Percentiles rank a stretch among this genome's conserved stretches.
Evolutionary conservation across 2,888 invertebrate genomes (phyloP).

Genomic region (Drosophila greeni): DNA sequence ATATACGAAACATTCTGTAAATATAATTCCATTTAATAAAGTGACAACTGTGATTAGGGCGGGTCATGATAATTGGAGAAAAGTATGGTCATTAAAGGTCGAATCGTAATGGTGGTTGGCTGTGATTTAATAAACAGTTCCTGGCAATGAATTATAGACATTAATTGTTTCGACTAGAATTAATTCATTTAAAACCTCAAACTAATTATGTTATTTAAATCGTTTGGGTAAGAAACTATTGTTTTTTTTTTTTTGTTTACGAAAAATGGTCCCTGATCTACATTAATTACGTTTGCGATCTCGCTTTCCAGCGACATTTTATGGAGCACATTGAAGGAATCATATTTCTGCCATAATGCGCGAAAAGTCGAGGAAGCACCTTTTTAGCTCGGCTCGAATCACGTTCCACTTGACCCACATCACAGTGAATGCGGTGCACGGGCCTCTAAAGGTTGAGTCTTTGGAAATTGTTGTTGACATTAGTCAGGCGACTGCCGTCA

Average conservation of each 20-base stretch:
- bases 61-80: background rate
- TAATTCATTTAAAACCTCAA: background rate
- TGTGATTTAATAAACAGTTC: background rate
- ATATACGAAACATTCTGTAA: background rate
- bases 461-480: constrained; percentile 35
- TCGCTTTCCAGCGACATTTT: background rate
- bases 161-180: background rate
- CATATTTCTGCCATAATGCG: constrained; percentile 18
- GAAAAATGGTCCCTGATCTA: constrained; percentile 5
- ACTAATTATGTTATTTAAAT: constrained; percentile 1
- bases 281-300: background rate
- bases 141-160: background rate
- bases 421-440: constrained; percentile 24
- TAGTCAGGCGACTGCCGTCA: constrained; percentile 24
- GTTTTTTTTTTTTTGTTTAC: background rate
- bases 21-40: background rate
- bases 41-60: background rate
- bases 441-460: constrained; percentile 30
- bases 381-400: constrained; percentile 32
- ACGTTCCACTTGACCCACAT: constrained; percentile 48
- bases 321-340: constrained; percentile 12
- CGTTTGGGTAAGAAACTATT: background rate
- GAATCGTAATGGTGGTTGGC: background rate
- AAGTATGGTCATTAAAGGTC: background rate
- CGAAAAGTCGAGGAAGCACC: constrained; percentile 28